Evolutionary conservation across 2,888 invertebrate genomes (phyloP).

Genomic region (Rotaria socialis): DNA sequence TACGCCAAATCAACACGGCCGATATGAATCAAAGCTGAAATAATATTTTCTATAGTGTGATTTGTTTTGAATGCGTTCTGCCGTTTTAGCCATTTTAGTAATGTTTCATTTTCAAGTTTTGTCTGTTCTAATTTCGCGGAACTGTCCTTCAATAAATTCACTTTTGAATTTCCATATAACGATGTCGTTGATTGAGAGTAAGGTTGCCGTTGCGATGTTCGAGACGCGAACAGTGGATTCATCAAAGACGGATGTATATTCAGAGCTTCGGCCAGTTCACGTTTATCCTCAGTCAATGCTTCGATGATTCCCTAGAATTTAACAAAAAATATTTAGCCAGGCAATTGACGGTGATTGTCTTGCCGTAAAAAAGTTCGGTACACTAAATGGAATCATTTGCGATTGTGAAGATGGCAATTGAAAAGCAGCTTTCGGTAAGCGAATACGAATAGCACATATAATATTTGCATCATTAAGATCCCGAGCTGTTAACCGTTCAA

Average conservation of each 20-base stretch:
- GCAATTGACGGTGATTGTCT: neutral
- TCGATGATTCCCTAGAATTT: neutral
- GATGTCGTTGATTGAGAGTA: neutral
- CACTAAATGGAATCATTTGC: neutral
- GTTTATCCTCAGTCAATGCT: neutral
- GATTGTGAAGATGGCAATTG: neutral
- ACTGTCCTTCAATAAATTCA: neutral
- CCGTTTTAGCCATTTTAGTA: conserved; percentile 19
- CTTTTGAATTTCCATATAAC: neutral
- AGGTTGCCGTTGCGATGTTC: neutral
- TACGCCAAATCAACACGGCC: conserved; percentile 6
- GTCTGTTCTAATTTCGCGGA: neutral
- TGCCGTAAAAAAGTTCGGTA: neutral
- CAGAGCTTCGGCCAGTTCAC: neutral
- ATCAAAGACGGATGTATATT: conserved; percentile 1
- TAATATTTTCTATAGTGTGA: neutral
- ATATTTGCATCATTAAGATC: neutral
- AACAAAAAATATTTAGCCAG: neutral
- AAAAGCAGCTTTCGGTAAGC: conserved; percentile 6
- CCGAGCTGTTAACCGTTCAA: neutral
- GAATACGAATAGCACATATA: neutral
- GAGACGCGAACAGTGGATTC: neutral
- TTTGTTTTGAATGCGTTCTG: neutral
- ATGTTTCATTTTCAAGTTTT: neutral
- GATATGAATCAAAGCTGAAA: neutral